These are phyloP conservation scores for Muscicapa adusta DNA, from an alignment of 2,113 vertebrate species.

Conservation along the genomic window DNA sequence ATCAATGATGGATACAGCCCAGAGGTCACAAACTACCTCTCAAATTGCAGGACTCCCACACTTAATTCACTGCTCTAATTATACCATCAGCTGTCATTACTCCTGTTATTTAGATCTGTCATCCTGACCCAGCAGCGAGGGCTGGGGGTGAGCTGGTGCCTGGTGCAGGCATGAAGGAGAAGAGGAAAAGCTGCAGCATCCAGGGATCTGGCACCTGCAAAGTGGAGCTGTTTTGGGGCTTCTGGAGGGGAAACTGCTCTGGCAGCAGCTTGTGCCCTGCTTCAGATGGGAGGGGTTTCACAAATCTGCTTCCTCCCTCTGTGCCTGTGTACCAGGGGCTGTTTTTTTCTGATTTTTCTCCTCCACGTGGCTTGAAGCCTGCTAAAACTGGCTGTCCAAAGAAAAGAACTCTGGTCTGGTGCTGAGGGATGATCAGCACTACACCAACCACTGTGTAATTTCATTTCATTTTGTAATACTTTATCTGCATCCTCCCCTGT, in stretches of 20 bases:
- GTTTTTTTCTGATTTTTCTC: background rate
- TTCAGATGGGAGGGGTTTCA: background rate
- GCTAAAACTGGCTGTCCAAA: background rate
- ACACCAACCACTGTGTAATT: background rate
- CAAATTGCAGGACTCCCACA: conserved; percentile 49
- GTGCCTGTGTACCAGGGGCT: background rate
- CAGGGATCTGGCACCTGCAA: background rate
- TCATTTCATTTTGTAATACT: background rate
- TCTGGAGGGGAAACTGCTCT: background rate
- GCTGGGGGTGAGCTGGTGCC: background rate
- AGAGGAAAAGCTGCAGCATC: background rate
- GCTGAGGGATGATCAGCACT: background rate
- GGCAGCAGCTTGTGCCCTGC: background rate
- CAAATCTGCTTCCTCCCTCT: background rate
- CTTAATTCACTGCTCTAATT: conserved; percentile 38
- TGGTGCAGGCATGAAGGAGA: background rate
- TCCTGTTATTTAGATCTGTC: conserved; percentile 17
- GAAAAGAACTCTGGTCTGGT: background rate
- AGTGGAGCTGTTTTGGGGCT: background rate
- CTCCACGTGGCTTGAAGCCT: fast-evolving
- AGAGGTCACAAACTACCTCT: conserved; percentile 43
- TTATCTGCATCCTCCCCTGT: background rate
- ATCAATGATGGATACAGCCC: background rate
- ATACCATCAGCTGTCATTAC: conserved; percentile 47
- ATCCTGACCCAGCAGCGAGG: background rate